Evolutionary conservation across 2,797 vertebrate genomes (phyloP).

Genomic region (Muscicapa comitata): DNA sequence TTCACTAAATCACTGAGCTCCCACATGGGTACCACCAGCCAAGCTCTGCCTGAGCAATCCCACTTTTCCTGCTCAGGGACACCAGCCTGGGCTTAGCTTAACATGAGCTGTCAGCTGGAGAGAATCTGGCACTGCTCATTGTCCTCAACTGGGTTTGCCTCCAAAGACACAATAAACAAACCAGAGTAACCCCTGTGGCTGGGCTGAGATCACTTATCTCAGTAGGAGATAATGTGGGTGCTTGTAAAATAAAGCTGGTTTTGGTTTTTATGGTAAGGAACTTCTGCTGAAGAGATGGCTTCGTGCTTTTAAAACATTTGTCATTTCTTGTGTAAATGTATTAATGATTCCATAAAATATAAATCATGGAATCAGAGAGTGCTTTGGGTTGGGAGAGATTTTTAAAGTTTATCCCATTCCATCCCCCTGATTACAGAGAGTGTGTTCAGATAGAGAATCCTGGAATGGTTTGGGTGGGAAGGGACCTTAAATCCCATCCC

Average conservation of each 20-base stretch:
- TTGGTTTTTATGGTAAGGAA: background rate
- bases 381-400: background rate
- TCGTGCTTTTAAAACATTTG: background rate
- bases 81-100: slow-evolving; percentile 28
- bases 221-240: background rate
- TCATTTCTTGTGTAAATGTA: background rate
- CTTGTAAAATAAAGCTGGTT: background rate
- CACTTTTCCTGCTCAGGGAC: slow-evolving; percentile 40
- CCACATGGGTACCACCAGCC: slow-evolving; percentile 34
- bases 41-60: slow-evolving; percentile 52
- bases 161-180: background rate
- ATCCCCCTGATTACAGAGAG: background rate
- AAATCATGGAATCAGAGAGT: background rate
- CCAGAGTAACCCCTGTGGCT: background rate
- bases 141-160: background rate
- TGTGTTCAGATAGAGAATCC: background rate
- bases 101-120: slow-evolving; percentile 9
- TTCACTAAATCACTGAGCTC: slow-evolving; percentile 55
- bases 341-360: background rate
- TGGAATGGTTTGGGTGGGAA: background rate
- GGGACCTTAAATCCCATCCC: fast-evolving
- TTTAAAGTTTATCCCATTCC: background rate
- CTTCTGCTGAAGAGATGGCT: background rate
- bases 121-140: background rate
- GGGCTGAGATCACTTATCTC: background rate